These are phyloP conservation scores for Ictidomys tridecemlineatus DNA, from an alignment of 2,113 vertebrate genomes.

Conservation along the genomic window DNA sequence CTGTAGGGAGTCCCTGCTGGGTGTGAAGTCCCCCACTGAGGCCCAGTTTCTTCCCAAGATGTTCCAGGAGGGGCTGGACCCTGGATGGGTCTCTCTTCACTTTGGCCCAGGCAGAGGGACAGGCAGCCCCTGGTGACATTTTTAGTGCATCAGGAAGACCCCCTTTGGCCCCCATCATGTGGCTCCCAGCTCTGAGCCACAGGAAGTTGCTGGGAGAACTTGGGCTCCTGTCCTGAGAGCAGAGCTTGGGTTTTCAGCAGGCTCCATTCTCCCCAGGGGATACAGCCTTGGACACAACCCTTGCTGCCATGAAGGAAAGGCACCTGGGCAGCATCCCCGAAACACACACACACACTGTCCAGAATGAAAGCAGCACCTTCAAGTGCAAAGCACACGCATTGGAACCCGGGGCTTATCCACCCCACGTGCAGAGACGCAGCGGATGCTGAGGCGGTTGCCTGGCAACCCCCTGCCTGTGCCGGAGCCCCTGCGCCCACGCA, in stretches of 20 bases:
- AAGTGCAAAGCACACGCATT: neutral
- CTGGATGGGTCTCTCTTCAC: neutral
- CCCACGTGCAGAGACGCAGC: neutral
- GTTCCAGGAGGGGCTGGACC: neutral
- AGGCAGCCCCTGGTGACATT: neutral
- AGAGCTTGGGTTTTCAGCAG: neutral
- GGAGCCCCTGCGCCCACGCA: slow-evolving; percentile 38
- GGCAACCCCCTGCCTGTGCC: slow-evolving; percentile 65
- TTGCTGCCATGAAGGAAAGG: neutral
- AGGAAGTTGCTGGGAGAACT: neutral
- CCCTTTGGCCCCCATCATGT: neutral
- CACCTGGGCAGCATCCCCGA: too few relatives aligned
- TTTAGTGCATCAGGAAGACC: neutral
- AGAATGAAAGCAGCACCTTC: neutral
- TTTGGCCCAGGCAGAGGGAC: neutral
- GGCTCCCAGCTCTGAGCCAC: neutral
- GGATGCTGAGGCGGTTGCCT: slow-evolving; percentile 65
- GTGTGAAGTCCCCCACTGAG: neutral
- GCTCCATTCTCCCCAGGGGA: too few relatives aligned
- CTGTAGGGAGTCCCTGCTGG: neutral
- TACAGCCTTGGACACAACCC: neutral
- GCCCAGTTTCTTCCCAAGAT: neutral
- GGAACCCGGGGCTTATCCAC: neutral
- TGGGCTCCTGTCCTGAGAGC: neutral
- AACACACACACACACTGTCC: neutral